Conservation (phyloP, 2,797 vertebrate genomes). For the Cyprinella venusta region DNA sequence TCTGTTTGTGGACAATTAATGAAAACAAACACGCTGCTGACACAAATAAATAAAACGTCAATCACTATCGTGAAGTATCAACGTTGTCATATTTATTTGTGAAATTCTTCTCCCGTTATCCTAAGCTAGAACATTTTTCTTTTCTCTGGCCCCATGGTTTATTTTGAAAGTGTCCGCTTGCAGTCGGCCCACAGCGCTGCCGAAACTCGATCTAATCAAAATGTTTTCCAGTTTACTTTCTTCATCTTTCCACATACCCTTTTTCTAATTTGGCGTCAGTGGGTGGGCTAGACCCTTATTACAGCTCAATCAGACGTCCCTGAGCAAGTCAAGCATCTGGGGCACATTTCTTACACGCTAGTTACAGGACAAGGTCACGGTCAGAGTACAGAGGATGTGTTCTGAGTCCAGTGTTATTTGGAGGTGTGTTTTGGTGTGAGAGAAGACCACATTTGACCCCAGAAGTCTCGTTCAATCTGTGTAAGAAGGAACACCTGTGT, state of each 20-base stretch:
- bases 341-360: constrained; percentile 79
- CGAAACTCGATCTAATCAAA: constrained; percentile 84
- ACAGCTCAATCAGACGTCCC: constrained; percentile 78
- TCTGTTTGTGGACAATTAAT: not conserved
- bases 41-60: constrained; percentile 16
- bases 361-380: constrained; percentile 76
- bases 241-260: constrained; percentile 81
- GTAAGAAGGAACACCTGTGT: constrained; percentile 66
- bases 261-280: constrained; percentile 78
- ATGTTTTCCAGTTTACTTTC: constrained; percentile 86
- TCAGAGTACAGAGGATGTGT: constrained; percentile 70
- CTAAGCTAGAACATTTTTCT: constrained; percentile 26
- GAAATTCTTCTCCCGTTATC: constrained; percentile 23
- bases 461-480: constrained; percentile 63
- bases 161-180: constrained; percentile 82
- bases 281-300: constrained; percentile 79
- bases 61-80: constrained; percentile 6
- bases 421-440: constrained; percentile 47
- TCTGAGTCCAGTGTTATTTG: constrained; percentile 56
- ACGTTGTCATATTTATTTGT: constrained; percentile 33
- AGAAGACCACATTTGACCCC: constrained; percentile 60
- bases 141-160: constrained; percentile 69
- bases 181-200: constrained; percentile 76
- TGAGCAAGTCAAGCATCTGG: constrained; percentile 73
- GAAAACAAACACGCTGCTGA: not conserved